Evolutionary conservation across 2,797 vertebrate genomes (phyloP).

Genomic region (Channallabes apus): DNA sequence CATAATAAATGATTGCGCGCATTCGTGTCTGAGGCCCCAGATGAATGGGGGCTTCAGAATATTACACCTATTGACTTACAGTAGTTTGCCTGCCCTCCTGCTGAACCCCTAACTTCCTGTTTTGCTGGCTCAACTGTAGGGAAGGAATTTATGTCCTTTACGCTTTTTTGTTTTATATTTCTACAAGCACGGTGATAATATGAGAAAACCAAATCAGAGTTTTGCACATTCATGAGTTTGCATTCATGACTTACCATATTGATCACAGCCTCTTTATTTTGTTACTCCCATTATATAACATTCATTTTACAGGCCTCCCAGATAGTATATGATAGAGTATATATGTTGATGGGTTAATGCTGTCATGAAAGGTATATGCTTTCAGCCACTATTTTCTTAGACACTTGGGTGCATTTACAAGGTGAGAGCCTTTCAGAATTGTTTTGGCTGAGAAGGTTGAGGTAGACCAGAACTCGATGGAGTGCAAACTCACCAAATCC

Average conservation of each 20-base stretch:
- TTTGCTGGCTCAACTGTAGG: slow-evolving; percentile 69
- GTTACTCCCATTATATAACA: slow-evolving; percentile 22
- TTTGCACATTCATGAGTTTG: slow-evolving; percentile 41
- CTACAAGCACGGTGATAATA: slow-evolving; percentile 59
- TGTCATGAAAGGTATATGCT: slow-evolving; percentile 44
- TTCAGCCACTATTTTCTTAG: slow-evolving; percentile 35
- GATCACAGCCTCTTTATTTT: slow-evolving; percentile 43
- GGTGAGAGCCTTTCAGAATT: slow-evolving; percentile 54
- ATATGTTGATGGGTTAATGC: slow-evolving; percentile 17
- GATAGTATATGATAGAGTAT: slow-evolving; percentile 27
- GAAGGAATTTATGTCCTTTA: slow-evolving; percentile 73
- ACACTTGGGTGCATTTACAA: slow-evolving; percentile 52
- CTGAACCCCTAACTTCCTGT: slow-evolving; percentile 82
- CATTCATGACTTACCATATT: slow-evolving; percentile 23
- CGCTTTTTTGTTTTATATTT: slow-evolving; percentile 64
- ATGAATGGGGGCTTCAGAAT: slow-evolving; percentile 70
- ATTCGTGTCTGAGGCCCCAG: slow-evolving; percentile 60
- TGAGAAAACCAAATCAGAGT: slow-evolving; percentile 18
- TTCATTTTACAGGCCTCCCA: slow-evolving; percentile 35
- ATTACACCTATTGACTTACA: slow-evolving; percentile 80
- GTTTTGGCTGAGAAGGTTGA: slow-evolving; percentile 59
- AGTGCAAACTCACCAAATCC: slow-evolving; percentile 29
- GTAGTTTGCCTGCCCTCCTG: slow-evolving; percentile 77
- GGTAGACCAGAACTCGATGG: slow-evolving; percentile 58
- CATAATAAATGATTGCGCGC: slow-evolving; percentile 73